A percentile compares a stretch with the other conserved stretches of the same genome.
These are phyloP conservation scores for Erpobdella octoculata DNA, from an alignment of 2,888 invertebrate species.

Conservation along the genomic window DNA sequence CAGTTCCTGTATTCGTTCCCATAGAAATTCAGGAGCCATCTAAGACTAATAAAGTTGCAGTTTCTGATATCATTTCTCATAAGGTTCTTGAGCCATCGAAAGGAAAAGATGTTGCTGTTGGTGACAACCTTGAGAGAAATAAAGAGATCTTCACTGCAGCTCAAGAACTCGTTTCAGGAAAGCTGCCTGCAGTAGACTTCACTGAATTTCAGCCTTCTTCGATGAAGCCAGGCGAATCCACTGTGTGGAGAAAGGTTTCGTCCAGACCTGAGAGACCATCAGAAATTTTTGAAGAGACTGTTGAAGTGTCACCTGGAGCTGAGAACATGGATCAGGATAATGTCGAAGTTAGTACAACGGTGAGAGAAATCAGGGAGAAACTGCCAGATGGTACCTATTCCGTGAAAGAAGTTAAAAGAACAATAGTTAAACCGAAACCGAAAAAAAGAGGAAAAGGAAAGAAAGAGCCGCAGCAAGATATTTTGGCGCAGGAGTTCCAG, in stretches of 20 bases:
- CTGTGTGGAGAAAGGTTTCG: neutral
- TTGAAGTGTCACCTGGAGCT: neutral
- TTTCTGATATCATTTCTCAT: no score
- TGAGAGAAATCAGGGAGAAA: conserved; percentile 20
- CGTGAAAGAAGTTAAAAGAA: neutral
- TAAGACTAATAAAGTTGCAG: no score
- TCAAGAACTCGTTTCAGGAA: neutral
- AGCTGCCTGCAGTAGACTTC: neutral
- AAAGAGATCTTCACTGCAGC: neutral
- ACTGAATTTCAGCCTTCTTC: neutral
- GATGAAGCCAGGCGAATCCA: neutral
- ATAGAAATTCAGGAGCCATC: neutral
- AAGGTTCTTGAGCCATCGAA: neutral
- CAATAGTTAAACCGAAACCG: conserved; percentile 12
- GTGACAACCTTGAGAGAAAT: no score
- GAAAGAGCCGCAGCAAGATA: conserved; percentile 9
- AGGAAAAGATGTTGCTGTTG: neutral
- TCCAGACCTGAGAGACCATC: neutral
- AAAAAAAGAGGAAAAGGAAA: neutral
- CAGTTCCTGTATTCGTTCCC: neutral
- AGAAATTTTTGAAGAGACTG: conserved; percentile 11
- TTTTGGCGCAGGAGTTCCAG: conserved; percentile 1
- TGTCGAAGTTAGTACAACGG: neutral
- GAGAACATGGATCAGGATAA: conserved; percentile 4
- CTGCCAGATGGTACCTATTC: neutral